Conservation (phyloP, 2,113 vertebrate genomes). For the Pandion haliaetus region DNA sequence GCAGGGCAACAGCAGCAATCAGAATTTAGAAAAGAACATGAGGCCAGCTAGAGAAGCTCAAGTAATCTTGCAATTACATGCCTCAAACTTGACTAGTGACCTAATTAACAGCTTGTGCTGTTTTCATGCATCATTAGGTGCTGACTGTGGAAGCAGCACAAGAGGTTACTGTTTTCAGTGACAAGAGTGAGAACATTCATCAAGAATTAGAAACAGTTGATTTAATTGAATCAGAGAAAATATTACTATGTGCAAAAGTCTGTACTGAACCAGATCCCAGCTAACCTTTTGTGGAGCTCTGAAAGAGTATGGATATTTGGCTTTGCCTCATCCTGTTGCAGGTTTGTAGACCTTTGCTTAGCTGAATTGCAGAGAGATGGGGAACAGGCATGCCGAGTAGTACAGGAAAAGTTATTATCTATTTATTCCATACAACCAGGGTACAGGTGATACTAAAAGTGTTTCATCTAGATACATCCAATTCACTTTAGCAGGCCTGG, state of each 20-base stretch:
- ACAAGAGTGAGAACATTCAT: background rate
- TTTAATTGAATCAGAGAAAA: background rate
- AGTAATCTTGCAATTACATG: background rate
- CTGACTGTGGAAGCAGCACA: background rate
- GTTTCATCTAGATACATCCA: background rate
- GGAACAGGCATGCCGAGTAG: background rate
- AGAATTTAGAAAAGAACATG: background rate
- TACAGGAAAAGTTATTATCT: background rate
- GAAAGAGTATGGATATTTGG: background rate
- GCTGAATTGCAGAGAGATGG: background rate
- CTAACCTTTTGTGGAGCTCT: background rate
- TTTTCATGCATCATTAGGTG: background rate
- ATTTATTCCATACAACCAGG: background rate
- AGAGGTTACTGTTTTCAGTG: background rate
- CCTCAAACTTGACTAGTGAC: background rate
- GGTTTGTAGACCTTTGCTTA: background rate
- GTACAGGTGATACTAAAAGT: background rate
- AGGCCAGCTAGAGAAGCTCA: background rate
- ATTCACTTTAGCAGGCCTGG: background rate
- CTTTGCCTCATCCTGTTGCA: background rate
- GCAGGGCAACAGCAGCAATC: background rate
- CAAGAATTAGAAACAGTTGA: background rate
- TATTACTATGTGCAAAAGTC: background rate
- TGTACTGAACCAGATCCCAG: background rate
- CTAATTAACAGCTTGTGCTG: background rate